phyloP scores from a whole-genome alignment of 2,797 vertebrate species.

The Oryzias sinensis region DNA sequence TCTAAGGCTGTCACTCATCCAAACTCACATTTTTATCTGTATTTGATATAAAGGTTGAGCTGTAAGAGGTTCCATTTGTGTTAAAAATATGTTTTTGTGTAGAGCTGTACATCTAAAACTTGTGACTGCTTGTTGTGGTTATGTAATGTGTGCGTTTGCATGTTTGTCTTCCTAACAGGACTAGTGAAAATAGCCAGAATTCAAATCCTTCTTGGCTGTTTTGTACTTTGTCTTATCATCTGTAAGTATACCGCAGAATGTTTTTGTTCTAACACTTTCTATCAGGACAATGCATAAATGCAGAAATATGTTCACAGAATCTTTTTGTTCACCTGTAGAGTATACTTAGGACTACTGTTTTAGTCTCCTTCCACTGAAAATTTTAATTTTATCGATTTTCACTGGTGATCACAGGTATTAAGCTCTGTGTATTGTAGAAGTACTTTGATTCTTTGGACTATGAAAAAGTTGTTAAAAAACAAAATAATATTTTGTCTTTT shows the following conservation, averaged over 20 bases:
- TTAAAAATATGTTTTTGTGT: no score
- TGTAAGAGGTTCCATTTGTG: no score
- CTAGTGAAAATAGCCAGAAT: constrained; percentile 57
- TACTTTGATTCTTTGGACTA: no score
- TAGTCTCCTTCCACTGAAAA: background rate
- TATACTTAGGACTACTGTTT: background rate
- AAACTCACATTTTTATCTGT: no score
- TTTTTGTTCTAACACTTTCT: constrained; percentile 19
- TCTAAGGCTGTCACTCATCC: no score
- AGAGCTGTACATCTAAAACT: background rate
- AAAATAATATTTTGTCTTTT: constrained; percentile 11
- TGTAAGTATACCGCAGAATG: constrained; percentile 66
- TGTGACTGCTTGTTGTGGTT: background rate
- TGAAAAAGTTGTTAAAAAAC: background rate
- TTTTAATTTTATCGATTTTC: no score
- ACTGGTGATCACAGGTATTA: no score
- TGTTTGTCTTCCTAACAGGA: constrained; percentile 61
- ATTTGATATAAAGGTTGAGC: no score
- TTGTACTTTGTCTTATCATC: constrained; percentile 67
- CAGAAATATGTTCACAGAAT: background rate
- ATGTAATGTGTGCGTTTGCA: constrained; percentile 12
- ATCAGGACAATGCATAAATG: constrained; percentile 10
- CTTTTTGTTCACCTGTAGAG: background rate
- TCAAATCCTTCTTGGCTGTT: constrained; percentile 63
- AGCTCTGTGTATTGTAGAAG: no score